A percentile compares a stretch with the other conserved stretches of the same genome.
These are phyloP conservation scores for Cancer borealis DNA, from an alignment of 2,888 invertebrate species.

Conservation along the genomic window DNA sequence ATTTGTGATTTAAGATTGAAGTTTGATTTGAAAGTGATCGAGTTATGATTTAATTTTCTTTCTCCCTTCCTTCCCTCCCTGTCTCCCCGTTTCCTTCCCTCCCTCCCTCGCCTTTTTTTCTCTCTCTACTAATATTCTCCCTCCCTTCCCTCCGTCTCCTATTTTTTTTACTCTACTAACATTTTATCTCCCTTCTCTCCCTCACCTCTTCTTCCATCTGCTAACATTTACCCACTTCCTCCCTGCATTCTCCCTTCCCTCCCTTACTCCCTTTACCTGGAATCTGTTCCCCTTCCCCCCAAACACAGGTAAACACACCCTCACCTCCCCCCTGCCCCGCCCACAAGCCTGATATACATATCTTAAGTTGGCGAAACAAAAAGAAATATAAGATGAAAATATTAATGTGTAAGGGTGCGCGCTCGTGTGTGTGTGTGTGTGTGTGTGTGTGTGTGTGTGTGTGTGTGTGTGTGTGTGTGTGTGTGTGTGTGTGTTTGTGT, in stretches of 20 bases:
- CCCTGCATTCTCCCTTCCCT: neutral
- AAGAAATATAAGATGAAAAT: neutral
- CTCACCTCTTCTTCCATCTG: neutral
- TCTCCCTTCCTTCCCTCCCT: neutral
- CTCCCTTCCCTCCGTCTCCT: neutral
- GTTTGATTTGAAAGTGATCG: too few species aligned
- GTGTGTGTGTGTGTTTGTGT: neutral
- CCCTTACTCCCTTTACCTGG: neutral
- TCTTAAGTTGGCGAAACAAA: neutral
- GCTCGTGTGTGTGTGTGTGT: neutral
- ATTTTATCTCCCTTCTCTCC: neutral
- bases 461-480: slow-evolving; percentile 1
- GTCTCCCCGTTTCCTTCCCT: neutral
- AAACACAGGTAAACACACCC: neutral
- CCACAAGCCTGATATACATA: neutral
- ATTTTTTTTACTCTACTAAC: neutral
- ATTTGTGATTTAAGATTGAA: too few species aligned
- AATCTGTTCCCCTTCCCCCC: neutral
- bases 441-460: slow-evolving; percentile 23
- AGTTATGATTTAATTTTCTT: neutral
- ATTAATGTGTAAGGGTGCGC: neutral
- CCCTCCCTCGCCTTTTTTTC: neutral
- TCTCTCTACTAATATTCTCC: neutral
- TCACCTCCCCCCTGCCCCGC: neutral
- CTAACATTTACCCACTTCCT: neutral